These are phyloP conservation scores for Amiota minor DNA, from an alignment of 2,888 invertebrate species.

Conservation along the genomic window DNA sequence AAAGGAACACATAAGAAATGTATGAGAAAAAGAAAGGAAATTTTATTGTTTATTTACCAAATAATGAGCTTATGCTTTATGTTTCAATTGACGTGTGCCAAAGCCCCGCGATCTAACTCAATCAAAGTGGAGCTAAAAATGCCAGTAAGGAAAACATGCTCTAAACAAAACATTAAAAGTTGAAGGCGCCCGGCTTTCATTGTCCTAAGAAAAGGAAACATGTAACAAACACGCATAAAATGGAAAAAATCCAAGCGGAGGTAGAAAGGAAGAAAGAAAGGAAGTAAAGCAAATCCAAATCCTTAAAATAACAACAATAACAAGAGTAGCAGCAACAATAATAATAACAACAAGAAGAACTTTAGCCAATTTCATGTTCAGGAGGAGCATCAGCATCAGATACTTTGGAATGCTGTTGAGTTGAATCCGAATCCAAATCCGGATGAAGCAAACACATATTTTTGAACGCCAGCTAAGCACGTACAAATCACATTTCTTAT, in stretches of 20 bases:
- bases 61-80: conserved; percentile 29
- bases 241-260: not conserved
- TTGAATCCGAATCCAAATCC: conserved; percentile 52
- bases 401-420: conserved; percentile 50
- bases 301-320: conserved; percentile 11
- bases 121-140: not conserved
- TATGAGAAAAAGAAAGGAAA: not conserved
- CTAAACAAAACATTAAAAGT: conserved; percentile 28
- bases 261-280: not conserved
- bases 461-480: conserved; percentile 63
- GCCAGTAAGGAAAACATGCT: not conserved
- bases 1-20: too few species aligned
- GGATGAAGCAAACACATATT: conserved; percentile 6
- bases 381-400: too few species aligned
- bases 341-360: conserved; percentile 41
- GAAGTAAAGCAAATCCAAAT: conserved; percentile 6
- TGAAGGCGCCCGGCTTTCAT: not conserved
- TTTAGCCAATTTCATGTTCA: conserved; percentile 55
- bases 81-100: conserved; percentile 22
- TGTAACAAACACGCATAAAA: not conserved
- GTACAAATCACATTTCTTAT: conserved; percentile 73
- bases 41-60: conserved; percentile 35
- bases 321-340: too few species aligned
- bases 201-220: too few species aligned
- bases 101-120: not conserved